Evolutionary conservation across 2,888 invertebrate species (phyloP).

Genomic region (Aphodius granarius): DNA sequence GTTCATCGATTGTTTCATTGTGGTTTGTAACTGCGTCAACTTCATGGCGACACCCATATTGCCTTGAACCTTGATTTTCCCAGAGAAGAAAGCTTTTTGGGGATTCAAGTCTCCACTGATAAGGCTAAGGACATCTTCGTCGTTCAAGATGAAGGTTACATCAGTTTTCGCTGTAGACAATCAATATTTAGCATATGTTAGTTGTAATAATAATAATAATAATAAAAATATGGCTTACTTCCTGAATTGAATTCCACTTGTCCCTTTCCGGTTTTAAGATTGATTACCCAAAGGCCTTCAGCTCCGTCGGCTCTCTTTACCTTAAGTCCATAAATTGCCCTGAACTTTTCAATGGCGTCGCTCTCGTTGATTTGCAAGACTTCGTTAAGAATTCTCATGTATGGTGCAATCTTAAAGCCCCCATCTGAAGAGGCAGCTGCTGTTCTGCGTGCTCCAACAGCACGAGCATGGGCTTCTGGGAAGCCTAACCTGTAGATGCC

Average conservation of each 20-base stretch:
- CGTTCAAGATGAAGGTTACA: constrained; percentile 85
- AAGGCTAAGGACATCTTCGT: constrained; percentile 84
- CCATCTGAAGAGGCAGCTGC: constrained; percentile 56
- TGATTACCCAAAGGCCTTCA: constrained; percentile 89
- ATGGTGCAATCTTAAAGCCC: constrained; percentile 77
- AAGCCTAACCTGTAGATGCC: constrained; percentile 90
- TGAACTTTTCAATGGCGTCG: constrained; percentile 79
- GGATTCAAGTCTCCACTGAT: constrained; percentile 91
- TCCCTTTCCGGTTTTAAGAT: constrained; percentile 88
- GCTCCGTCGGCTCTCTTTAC: constrained; percentile 80
- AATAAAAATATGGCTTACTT: constrained; percentile 43
- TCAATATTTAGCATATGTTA: neutral
- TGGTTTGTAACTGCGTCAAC: constrained; percentile 78
- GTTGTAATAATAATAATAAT: neutral
- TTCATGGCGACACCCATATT: constrained; percentile 98
- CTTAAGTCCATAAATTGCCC: constrained; percentile 88
- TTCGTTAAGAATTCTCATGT: constrained; percentile 79
- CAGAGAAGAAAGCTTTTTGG: constrained; percentile 95
- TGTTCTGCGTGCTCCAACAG: constrained; percentile 45
- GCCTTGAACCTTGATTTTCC: constrained; percentile 96
- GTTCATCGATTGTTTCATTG: constrained; percentile 73
- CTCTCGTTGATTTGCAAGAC: constrained; percentile 82
- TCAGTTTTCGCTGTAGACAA: constrained; percentile 74
- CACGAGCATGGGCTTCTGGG: constrained; percentile 47
- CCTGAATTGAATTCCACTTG: constrained; percentile 77